Evolutionary conservation across 2,888 invertebrate genomes (phyloP).

Genomic region (Cosmopolites sordidus): DNA sequence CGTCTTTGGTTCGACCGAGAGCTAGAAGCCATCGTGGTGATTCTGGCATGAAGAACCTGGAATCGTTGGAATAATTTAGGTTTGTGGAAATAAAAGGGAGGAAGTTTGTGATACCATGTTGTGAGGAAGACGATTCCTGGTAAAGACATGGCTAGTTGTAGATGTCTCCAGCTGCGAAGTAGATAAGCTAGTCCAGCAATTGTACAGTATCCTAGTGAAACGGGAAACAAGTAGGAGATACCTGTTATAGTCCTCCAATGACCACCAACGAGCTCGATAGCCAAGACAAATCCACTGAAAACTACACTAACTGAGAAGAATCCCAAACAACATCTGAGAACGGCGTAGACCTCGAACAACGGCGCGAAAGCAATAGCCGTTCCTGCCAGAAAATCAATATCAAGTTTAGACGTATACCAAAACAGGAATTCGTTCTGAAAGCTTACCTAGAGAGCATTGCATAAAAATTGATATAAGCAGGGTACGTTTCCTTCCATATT

Average conservation of each 20-base stretch:
- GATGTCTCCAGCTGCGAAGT: slow-evolving; percentile 66
- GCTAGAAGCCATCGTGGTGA: slow-evolving; percentile 74
- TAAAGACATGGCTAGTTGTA: slow-evolving; percentile 68
- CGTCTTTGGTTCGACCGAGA: slow-evolving; percentile 67
- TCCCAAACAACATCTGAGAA: slow-evolving; percentile 66
- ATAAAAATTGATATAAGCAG: slow-evolving; percentile 66
- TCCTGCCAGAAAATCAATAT: slow-evolving; percentile 38
- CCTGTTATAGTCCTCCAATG: slow-evolving; percentile 77
- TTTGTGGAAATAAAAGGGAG: too few species aligned
- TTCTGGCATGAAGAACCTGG: slow-evolving; percentile 73
- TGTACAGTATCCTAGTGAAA: slow-evolving; percentile 70
- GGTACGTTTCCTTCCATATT: slow-evolving; percentile 71
- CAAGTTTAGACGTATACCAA: not conserved
- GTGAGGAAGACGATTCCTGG: slow-evolving; percentile 59
- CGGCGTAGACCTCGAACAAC: slow-evolving; percentile 66
- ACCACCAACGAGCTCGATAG: slow-evolving; percentile 74
- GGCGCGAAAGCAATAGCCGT: slow-evolving; percentile 63
- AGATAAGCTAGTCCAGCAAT: slow-evolving; percentile 68
- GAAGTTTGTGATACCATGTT: slow-evolving; percentile 18
- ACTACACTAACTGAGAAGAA: slow-evolving; percentile 78
- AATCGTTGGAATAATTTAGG: not conserved
- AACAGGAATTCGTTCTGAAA: too few species aligned
- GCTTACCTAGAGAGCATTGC: slow-evolving; percentile 62
- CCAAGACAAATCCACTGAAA: slow-evolving; percentile 73
- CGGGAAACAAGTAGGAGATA: slow-evolving; percentile 74